These are phyloP conservation scores for Diarsia rubi DNA, from an alignment of 2,888 invertebrate genomes.

Conservation along the genomic window DNA sequence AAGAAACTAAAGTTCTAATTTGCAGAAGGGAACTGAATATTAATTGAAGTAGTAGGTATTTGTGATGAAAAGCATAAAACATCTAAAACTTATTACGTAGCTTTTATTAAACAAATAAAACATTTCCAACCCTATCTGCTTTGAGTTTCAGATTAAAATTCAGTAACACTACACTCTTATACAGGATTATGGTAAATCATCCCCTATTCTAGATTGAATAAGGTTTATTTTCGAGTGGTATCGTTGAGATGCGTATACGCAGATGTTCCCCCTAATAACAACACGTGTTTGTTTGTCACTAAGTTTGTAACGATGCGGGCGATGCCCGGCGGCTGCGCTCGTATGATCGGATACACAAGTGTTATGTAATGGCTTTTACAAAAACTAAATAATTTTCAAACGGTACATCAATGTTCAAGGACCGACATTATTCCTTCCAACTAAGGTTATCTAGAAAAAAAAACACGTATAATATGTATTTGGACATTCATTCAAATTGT, in stretches of 20 bases:
- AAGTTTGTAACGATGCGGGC: conserved; percentile 70
- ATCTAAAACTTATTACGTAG: conserved; percentile 36
- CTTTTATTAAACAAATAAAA: conserved; percentile 2
- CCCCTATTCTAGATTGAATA: accelerated
- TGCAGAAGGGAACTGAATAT: not conserved
- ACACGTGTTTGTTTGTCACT: conserved; percentile 71
- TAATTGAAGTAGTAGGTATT: conserved; percentile 31
- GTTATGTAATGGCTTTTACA: not conserved
- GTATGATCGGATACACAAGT: conserved; percentile 58
- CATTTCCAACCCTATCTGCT: conserved; percentile 14
- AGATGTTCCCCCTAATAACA: conserved; percentile 62
- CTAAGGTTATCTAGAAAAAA: no score
- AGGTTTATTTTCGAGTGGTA: conserved; percentile 26
- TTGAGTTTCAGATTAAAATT: not conserved
- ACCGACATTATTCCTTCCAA: no score
- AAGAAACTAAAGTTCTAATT: conserved; percentile 18
- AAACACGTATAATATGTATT: no score
- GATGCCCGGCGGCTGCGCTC: conserved; percentile 49
- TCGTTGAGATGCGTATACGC: conserved; percentile 54
- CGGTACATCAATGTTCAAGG: no score
- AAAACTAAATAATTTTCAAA: not conserved
- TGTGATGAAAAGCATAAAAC: conserved; percentile 51
- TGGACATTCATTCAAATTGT: no score
- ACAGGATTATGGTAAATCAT: not conserved
- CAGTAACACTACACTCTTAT: not conserved